phyloP scores from a whole-genome alignment of 2,797 vertebrate genomes.

The Chelon labrosus region DNA sequence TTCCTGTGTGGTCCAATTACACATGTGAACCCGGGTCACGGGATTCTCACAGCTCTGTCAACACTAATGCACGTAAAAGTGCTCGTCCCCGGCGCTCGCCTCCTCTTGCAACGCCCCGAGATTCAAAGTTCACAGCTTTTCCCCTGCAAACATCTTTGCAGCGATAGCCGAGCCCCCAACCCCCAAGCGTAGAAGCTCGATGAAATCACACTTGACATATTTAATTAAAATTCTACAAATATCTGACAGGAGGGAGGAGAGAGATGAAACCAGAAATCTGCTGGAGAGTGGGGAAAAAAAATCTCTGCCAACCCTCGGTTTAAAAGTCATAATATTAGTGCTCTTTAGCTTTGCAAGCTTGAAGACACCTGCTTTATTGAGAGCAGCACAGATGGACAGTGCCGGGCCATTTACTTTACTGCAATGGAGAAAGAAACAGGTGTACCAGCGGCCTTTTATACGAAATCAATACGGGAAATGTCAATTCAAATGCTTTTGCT shows the following conservation, averaged over 20 bases:
- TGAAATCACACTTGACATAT: slow-evolving; percentile 65
- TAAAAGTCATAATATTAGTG: slow-evolving; percentile 25
- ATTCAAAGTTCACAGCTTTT: slow-evolving; percentile 48
- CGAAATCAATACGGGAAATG: slow-evolving; percentile 36
- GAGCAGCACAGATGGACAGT: not conserved
- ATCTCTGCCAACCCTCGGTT: not conserved
- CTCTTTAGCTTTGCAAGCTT: slow-evolving; percentile 30
- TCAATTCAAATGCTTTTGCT: slow-evolving; percentile 34
- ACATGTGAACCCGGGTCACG: slow-evolving; percentile 1
- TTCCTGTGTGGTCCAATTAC: slow-evolving; percentile 1
- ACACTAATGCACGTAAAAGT: slow-evolving; percentile 14
- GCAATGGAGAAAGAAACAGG: slow-evolving; percentile 5
- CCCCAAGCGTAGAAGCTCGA: slow-evolving; percentile 16
- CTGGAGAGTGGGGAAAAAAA: slow-evolving; percentile 19
- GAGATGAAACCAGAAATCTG: slow-evolving; percentile 4
- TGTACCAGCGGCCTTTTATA: slow-evolving; percentile 10
- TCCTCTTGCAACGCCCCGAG: slow-evolving; percentile 12
- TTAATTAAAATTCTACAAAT: slow-evolving; percentile 71
- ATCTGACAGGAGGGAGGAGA: slow-evolving; percentile 42
- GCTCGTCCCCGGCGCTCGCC: not conserved
- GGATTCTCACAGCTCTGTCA: slow-evolving; percentile 11
- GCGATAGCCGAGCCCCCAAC: slow-evolving; percentile 16
- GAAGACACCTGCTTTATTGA: slow-evolving; percentile 1
- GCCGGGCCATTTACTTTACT: not conserved
- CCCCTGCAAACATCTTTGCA: slow-evolving; percentile 42